Percentiles rank a stretch among this genome's conserved stretches.
These are phyloP conservation scores for Okamejei kenojei DNA, from an alignment of 2,797 vertebrate species.

Conservation along the genomic window DNA sequence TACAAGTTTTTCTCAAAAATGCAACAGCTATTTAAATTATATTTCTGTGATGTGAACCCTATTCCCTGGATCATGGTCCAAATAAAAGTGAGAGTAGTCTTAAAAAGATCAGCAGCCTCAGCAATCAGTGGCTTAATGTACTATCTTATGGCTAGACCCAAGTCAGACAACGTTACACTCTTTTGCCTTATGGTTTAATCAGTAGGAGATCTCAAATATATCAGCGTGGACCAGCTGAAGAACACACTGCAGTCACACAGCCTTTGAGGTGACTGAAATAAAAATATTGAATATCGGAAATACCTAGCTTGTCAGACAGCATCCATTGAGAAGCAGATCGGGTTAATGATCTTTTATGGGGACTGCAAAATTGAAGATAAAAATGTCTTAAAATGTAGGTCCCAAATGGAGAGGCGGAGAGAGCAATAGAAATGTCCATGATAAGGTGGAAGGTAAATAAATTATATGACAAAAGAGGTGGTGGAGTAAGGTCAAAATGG, in stretches of 20 bases:
- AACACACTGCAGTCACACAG: neutral
- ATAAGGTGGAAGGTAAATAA: too few relatives aligned
- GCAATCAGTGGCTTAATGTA: neutral
- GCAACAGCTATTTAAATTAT: neutral
- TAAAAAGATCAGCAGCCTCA: neutral
- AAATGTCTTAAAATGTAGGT: too few relatives aligned
- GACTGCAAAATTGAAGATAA: too few relatives aligned
- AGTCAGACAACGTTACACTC: neutral
- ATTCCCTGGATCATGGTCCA: neutral
- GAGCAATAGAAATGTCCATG: too few relatives aligned
- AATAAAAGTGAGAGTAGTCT: neutral
- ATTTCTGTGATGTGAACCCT: neutral
- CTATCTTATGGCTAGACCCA: neutral
- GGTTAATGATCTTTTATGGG: too few relatives aligned
- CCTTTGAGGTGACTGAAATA: neutral
- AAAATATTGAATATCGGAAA: too few relatives aligned
- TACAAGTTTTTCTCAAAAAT: neutral
- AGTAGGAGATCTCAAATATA: neutral
- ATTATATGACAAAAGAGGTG: too few relatives aligned
- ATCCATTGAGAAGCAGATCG: too few relatives aligned
- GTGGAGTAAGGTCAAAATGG: too few relatives aligned
- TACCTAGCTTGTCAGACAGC: too few relatives aligned
- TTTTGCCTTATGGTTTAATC: neutral
- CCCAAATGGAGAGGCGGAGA: too few relatives aligned
- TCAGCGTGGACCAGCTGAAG: neutral